Percentiles rank a stretch among this genome's conserved stretches.
Evolutionary conservation across 2,888 invertebrate species (phyloP).

Genomic region (Mythimna loreyi): DNA sequence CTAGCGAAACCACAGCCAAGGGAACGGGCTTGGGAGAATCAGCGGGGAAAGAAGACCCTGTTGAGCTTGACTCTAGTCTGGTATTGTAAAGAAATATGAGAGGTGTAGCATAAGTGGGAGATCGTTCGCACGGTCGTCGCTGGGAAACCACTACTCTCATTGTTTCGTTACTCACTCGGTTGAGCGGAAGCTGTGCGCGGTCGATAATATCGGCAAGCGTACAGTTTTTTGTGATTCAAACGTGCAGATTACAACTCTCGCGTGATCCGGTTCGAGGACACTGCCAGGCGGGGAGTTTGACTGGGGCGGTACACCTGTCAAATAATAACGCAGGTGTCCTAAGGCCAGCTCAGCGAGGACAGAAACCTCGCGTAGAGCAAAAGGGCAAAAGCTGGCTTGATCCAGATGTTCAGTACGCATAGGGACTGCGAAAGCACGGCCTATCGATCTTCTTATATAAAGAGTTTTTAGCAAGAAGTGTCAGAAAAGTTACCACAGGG

Average conservation of each 20-base stretch:
- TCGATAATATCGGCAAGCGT: constrained; percentile 67
- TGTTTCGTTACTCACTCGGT: constrained; percentile 51
- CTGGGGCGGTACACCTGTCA: constrained; percentile 93
- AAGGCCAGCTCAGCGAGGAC: constrained; percentile 92
- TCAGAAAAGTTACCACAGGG: constrained; percentile 94
- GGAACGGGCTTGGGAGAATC: constrained; percentile 93
- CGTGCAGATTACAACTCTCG: constrained; percentile 86
- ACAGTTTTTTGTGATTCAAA: constrained; percentile 79
- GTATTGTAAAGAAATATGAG: constrained; percentile 91
- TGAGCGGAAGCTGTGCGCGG: constrained; percentile 66
- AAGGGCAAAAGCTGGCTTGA: constrained; percentile 93
- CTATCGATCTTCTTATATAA: constrained; percentile 92
- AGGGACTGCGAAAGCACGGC: constrained; percentile 92
- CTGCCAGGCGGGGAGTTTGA: constrained; percentile 92
- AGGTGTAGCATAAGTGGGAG: constrained; percentile 87
- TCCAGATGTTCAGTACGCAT: constrained; percentile 92
- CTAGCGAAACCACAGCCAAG: constrained; percentile 79
- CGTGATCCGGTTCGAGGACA: constrained; percentile 91
- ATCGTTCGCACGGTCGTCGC: constrained; percentile 37
- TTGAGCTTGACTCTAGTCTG: constrained; percentile 93
- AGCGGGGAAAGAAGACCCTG: constrained; percentile 94
- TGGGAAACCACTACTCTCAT: constrained; percentile 54
- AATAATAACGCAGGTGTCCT: constrained; percentile 92
- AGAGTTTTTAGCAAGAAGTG: constrained; percentile 92
- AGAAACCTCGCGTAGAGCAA: constrained; percentile 94